Conservation (phyloP, 1,140 invertebrate species). For the Araneus ventricosus region DNA sequence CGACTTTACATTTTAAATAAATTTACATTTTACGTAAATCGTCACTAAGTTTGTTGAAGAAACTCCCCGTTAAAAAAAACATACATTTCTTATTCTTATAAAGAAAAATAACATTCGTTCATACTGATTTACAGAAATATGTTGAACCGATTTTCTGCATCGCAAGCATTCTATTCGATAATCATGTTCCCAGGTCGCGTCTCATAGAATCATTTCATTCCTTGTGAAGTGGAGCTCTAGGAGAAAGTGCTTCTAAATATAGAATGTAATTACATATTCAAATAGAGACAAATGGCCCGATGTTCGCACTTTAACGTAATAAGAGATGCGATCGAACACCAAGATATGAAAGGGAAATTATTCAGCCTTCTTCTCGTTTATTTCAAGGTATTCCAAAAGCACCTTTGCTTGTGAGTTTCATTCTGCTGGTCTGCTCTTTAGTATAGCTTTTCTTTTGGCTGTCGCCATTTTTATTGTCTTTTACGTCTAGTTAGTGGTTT, state of each 20-base stretch:
- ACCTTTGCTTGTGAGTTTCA: constrained; percentile 77
- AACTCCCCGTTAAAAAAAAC: too few species aligned
- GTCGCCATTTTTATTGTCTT: constrained; percentile 81
- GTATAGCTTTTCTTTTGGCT: constrained; percentile 80
- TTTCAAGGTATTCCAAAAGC: constrained; percentile 50
- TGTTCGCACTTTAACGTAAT: too few species aligned
- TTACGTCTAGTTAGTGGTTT: constrained; percentile 81
- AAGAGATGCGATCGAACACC: not conserved
- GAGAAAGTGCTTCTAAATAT: not conserved
- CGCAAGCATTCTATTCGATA: not conserved
- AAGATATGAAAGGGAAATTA: constrained; percentile 13
- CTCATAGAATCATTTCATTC: not conserved
- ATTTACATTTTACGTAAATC: too few species aligned
- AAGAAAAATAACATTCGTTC: too few species aligned
- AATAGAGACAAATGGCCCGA: constrained; percentile 15
- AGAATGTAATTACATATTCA: constrained; percentile 33
- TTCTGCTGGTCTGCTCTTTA: constrained; percentile 80
- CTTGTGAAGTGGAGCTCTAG: not conserved
- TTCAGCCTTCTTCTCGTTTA: not conserved
- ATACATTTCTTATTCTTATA: too few species aligned
- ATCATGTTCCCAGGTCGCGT: not conserved
- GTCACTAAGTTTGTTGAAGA: too few species aligned
- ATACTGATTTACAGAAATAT: too few species aligned
- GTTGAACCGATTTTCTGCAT: too few species aligned
- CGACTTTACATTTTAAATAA: too few species aligned